Evolutionary conservation across 2,113 vertebrate species (phyloP), one percentile per base, ranked within the genome.

Genomic region (Catharus fuscescens): DNA sequence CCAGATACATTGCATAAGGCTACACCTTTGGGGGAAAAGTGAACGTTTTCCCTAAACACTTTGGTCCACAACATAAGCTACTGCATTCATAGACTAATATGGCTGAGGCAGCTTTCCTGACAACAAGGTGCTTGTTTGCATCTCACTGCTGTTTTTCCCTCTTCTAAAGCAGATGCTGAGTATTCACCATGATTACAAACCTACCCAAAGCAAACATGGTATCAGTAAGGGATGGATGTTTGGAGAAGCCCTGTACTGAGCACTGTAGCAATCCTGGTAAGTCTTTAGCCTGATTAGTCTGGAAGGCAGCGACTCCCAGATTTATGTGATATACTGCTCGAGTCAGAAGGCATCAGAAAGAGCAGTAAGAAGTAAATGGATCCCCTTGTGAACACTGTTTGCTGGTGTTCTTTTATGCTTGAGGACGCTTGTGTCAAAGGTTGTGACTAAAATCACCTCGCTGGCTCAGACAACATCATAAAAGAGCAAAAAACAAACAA

Each of bases 41-140:
- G 14, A 0, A 1, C 5, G 9, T 79, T 61, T 36, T 53, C 8
- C 20, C 53, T 18, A 74, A 48, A 45, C 11, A 11, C 6, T 3
- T 7, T 44, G 10, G 18, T 53, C 19, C 21, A 57, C 67, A 26
- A 21, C 3, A 48, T 0, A n/a, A 62, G 6, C 9, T 32, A 36
- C 18, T 9, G 4, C 26, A 23, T 80, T 54, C 72, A 73, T 18
- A 80, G 36, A 6, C 60, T 36, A 32, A 7, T 12, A 59, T 6
- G 12, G 31, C 28, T 10, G 42, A 91, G 18, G 16, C 31, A 71
- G 42, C 11, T 65, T 40, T 78, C 65, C 28, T 42, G 14, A 50
- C 38, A 13, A 19, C 12, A 54, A 48, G 21, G 80, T 14, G 8
- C 9, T 73, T 36, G 5, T 28, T 77, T 69, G 28, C 21, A 57